Evolutionary conservation across 2,888 invertebrate genomes (phyloP).

Genomic region (Ametastegia equiseti): DNA sequence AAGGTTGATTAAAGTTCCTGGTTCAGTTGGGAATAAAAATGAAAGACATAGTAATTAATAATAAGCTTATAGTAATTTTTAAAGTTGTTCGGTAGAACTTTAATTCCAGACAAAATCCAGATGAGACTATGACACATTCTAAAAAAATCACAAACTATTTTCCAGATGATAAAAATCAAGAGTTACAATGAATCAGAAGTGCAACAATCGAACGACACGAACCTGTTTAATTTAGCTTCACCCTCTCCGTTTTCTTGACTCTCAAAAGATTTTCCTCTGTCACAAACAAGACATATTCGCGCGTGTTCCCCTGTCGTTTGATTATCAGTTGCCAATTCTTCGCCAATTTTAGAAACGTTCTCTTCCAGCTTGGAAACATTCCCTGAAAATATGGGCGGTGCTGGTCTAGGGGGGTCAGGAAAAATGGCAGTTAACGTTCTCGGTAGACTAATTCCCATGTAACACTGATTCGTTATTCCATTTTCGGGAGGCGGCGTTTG

Average conservation of each 20-base stretch:
- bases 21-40: not conserved
- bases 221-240: constrained; percentile 51
- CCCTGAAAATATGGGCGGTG: constrained; percentile 50
- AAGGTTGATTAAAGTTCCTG: not conserved
- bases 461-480: constrained; percentile 79
- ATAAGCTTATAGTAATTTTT: not conserved
- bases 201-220: not conserved
- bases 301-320: constrained; percentile 61
- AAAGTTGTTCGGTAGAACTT: not conserved
- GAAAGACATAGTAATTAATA: not conserved
- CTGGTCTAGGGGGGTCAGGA: constrained; percentile 74
- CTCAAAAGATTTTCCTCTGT: constrained; percentile 57
- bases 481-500: constrained; percentile 73
- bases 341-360: not conserved
- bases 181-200: not conserved
- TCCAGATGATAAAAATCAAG: not conserved
- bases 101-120: not conserved
- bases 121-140: not conserved
- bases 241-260: constrained; percentile 58
- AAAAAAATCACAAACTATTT: not conserved
- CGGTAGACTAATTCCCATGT: constrained; percentile 88
- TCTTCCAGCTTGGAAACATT: constrained; percentile 28
- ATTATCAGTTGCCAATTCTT: constrained; percentile 11
- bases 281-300: constrained; percentile 69
- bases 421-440: constrained; percentile 83